A percentile compares a stretch with the other conserved stretches of the same genome.
phyloP scores from a whole-genome alignment of 2,113 vertebrate species.

The Phodopus roborovskii region DNA sequence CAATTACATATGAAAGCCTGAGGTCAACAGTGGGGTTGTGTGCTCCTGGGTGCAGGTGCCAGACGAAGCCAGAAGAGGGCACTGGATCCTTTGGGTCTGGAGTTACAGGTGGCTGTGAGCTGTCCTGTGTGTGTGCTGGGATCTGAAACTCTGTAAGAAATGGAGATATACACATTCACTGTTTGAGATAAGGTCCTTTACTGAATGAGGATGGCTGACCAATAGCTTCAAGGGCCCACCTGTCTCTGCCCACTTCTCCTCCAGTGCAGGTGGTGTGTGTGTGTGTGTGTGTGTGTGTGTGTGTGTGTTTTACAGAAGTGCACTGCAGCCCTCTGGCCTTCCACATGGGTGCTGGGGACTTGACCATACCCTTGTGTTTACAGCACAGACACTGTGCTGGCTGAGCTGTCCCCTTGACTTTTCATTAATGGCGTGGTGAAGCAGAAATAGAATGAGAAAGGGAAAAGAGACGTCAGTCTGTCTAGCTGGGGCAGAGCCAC shows the following conservation, averaged over 20 bases:
- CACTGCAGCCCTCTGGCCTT: too few relatives aligned
- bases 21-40: not conserved
- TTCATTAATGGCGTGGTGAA: not conserved
- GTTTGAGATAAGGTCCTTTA: not conserved
- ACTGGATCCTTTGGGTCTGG: too few relatives aligned
- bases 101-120: not conserved
- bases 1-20: not conserved
- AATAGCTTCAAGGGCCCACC: not conserved
- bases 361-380: not conserved
- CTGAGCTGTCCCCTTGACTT: not conserved
- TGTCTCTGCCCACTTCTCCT: not conserved
- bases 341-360: too few relatives aligned
- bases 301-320: not conserved
- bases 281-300: too few relatives aligned
- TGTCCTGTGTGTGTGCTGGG: too few relatives aligned
- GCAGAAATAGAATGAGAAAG: not conserved
- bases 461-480: fast-evolving
- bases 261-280: not conserved
- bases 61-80: not conserved
- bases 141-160: not conserved
- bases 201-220: not conserved
- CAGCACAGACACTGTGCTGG: not conserved
- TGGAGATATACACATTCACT: not conserved
- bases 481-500: not conserved
- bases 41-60: not conserved